Evolutionary conservation across 92 coral and sea anemone species (phyloP).

Genomic region (Zoanthus sansibaricus): DNA sequence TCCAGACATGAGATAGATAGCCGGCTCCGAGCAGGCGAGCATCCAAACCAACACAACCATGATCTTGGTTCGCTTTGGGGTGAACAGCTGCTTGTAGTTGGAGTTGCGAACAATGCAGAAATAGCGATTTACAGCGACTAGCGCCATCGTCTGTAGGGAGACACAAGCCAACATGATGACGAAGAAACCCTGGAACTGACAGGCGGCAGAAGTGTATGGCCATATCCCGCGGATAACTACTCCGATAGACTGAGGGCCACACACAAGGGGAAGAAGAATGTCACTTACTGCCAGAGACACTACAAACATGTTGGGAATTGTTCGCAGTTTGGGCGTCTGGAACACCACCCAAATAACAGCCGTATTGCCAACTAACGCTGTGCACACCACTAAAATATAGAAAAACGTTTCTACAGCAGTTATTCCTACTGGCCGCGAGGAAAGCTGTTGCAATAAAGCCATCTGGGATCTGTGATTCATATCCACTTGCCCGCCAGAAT

Average conservation of each 20-base stretch:
- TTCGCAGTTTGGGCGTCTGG: conserved; percentile 58
- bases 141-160: conserved; percentile 69
- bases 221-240: conserved; percentile 61
- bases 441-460: neutral
- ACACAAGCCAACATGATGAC: conserved; percentile 69
- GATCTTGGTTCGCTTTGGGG: conserved; percentile 51
- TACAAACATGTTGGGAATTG: conserved; percentile 65
- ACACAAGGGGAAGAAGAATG: conserved; percentile 55
- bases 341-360: conserved; percentile 72
- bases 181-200: conserved; percentile 79
- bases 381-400: conserved; percentile 42
- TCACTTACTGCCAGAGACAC: conserved; percentile 76
- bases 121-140: conserved; percentile 76
- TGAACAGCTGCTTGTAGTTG: conserved; percentile 58
- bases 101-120: conserved; percentile 69
- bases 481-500: neutral
- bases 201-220: conserved; percentile 59
- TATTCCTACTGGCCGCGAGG: conserved; percentile 31
- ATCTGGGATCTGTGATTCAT: conserved; percentile 14
- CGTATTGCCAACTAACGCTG: conserved; percentile 62
- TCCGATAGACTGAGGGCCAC: conserved; percentile 63
- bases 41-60: conserved; percentile 54
- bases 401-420: conserved; percentile 44
- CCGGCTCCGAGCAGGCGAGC: conserved; percentile 70
- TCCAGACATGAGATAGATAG: conserved; percentile 72